Conservation (phyloP, 2,113 vertebrate genomes). For the Rhinopithecus roxellana region DNA sequence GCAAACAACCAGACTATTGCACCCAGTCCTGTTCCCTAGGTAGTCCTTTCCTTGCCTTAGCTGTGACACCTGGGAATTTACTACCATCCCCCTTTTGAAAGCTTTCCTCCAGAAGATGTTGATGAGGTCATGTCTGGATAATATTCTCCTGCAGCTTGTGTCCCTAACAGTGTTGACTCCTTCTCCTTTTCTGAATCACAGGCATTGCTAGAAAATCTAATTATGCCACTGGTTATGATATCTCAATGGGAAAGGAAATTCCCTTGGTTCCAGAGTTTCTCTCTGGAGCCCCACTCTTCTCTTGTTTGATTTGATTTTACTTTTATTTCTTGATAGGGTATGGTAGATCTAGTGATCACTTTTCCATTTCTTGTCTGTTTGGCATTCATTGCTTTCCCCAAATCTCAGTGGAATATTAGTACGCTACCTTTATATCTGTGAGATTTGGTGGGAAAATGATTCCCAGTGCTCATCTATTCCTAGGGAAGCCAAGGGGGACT, state of each 20-base stretch:
- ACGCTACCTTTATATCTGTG: background rate
- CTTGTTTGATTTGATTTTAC: background rate
- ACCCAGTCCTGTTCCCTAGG: background rate
- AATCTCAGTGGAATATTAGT: background rate
- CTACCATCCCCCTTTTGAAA: background rate
- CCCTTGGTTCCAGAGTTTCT: background rate
- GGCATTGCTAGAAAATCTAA: background rate
- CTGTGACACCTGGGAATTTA: background rate
- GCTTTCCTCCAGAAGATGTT: background rate
- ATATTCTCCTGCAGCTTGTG: background rate
- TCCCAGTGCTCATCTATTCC: background rate
- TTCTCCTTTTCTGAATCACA: background rate
- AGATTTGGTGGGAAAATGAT: background rate
- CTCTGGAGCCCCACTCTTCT: background rate
- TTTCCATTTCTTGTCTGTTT: background rate
- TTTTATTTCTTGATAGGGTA: background rate
- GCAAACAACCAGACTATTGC: too few relatives aligned
- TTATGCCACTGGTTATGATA: background rate
- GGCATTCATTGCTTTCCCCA: background rate
- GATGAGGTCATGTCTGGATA: background rate
- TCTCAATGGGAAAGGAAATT: conserved; percentile 18
- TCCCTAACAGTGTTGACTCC: background rate
- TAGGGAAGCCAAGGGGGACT: background rate
- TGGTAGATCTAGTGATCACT: background rate
- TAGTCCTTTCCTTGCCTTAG: background rate